Conservation (phyloP, 2,888 invertebrate genomes). For the Drosophila peninsularis region DNA sequence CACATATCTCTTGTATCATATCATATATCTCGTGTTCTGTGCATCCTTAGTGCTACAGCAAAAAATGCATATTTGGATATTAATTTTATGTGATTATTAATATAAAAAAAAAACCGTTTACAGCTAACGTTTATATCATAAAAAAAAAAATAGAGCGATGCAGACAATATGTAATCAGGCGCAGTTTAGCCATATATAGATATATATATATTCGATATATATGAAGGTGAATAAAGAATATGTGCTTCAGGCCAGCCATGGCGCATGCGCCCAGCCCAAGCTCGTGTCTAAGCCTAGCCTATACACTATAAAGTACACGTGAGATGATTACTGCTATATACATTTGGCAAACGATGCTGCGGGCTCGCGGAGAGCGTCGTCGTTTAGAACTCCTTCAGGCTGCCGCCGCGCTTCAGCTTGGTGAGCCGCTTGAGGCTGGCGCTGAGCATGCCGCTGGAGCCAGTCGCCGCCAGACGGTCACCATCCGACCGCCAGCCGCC, state of each 20-base stretch:
- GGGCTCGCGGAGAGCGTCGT: constrained; percentile 1
- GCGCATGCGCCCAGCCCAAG: background rate
- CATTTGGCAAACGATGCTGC: constrained; percentile 32
- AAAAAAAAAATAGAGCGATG: constrained; percentile 3
- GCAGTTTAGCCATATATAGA: constrained; percentile 3
- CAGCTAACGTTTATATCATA: constrained; percentile 49
- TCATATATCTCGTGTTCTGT: background rate
- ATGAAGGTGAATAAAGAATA: constrained; percentile 19
- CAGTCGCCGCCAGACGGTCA: constrained; percentile 1
- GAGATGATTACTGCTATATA: constrained; percentile 34
- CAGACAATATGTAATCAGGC: constrained; percentile 29
- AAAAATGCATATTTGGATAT: constrained; percentile 41
- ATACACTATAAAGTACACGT: constrained; percentile 39
- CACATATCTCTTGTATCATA: background rate
- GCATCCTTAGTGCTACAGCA: constrained; percentile 27
- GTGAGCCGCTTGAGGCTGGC: constrained; percentile 72
- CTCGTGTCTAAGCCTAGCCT: constrained; percentile 12
- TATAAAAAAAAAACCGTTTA: constrained; percentile 45
- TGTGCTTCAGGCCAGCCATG: constrained; percentile 9
- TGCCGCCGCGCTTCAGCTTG: constrained; percentile 80
- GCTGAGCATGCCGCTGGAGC: constrained; percentile 48
- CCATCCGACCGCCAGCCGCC: constrained; percentile 18
- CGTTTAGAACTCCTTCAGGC: constrained; percentile 77
- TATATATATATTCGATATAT: constrained; percentile 33
- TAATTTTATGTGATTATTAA: constrained; percentile 25